phyloP scores from a whole-genome alignment of 2,797 vertebrate species.

The Phyllotis vaccarum region DNA sequence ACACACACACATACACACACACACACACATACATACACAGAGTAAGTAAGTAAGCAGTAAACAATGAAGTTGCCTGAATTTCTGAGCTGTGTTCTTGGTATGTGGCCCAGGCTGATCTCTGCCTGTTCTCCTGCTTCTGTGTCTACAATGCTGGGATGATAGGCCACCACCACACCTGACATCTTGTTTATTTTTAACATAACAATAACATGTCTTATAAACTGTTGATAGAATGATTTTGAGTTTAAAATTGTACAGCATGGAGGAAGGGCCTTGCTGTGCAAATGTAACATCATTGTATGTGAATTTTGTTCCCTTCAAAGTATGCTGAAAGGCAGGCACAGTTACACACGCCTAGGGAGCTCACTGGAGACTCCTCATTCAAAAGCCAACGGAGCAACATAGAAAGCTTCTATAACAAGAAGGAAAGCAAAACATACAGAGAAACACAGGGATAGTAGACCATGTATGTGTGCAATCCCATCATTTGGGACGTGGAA shows the following conservation, averaged over 20 bases:
- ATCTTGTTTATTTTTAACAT: conserved; percentile 32
- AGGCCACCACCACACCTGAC: neutral
- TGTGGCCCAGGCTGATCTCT: neutral
- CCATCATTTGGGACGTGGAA: neutral
- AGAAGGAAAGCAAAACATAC: neutral
- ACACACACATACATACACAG: neutral
- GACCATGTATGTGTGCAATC: neutral
- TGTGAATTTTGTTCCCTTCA: conserved; percentile 25
- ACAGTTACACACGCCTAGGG: neutral
- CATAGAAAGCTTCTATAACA: neutral
- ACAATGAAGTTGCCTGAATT: neutral
- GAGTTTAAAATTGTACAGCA: neutral
- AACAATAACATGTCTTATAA: neutral
- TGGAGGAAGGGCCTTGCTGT: neutral
- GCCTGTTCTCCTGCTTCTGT: neutral
- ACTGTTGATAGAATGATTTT: neutral
- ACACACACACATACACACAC: no score
- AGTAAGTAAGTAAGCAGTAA: neutral
- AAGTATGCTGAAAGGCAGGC: neutral
- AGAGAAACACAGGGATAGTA: neutral
- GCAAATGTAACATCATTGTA: neutral
- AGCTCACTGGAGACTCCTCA: neutral
- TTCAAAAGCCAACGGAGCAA: neutral
- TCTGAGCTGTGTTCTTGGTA: neutral
- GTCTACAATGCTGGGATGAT: neutral